These are phyloP conservation scores for Propithecus coquereli DNA, from an alignment of 2,113 vertebrate species.

Conservation along the genomic window DNA sequence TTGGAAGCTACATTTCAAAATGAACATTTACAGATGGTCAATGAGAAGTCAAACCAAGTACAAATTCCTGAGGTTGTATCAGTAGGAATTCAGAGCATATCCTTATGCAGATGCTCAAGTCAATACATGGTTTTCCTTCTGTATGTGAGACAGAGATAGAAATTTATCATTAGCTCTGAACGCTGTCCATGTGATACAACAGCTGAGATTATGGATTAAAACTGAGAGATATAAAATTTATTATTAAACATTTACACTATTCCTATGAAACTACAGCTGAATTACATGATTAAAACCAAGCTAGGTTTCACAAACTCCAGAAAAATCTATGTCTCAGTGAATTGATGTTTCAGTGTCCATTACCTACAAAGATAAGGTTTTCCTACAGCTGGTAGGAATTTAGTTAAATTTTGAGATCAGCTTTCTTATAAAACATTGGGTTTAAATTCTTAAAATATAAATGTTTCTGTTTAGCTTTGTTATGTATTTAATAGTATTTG, in stretches of 20 bases:
- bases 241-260: slow-evolving; percentile 42
- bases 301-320: slow-evolving; percentile 45
- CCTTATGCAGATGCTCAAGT: not conserved
- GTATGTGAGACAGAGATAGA: not conserved
- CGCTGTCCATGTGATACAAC: not conserved
- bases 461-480: not conserved
- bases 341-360: not conserved
- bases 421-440: not conserved
- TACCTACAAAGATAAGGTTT: not conserved
- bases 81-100: not conserved
- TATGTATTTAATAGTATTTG: not conserved
- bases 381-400: not conserved
- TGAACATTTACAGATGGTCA: not conserved
- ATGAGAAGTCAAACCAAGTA: not conserved
- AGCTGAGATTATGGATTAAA: not conserved
- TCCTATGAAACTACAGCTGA: slow-evolving; percentile 43
- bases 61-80: not conserved
- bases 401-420: not conserved
- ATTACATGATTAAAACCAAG: slow-evolving; percentile 42
- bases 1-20: not conserved
- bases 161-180: not conserved
- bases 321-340: not conserved
- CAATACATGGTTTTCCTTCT: not conserved
- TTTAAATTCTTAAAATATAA: not conserved
- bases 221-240: slow-evolving; percentile 47